Base-by-base conservation (phyloP, 2,888 invertebrate species). In the Hetaerina titia region DNA sequence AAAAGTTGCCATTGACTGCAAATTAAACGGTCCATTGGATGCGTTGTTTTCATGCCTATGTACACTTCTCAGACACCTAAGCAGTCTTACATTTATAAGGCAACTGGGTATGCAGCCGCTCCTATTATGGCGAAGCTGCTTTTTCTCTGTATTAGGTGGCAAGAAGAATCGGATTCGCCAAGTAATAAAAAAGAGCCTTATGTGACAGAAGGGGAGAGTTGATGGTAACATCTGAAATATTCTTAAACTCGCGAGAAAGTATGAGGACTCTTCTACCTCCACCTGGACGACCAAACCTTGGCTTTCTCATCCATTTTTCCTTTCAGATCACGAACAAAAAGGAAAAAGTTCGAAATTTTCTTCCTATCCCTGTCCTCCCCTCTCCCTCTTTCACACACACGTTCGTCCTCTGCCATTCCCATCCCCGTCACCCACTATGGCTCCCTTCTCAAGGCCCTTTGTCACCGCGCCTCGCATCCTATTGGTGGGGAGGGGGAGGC, bases 291-390 rank as follows among this genome's bases (percentile, higher is more conserved):
- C 81, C 31, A 25, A 81, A 81, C 25, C 25, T 11, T 15, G 11
- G 81, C 13, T 31, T 81, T 81, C 31, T 22, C 81, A 31, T 81
- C 31, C 25, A 31, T 81, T 31, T 81, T 81, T 81, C 81, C 31
- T 81, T 81, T 81, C 81, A 81, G 81, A 81, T 81, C 81, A 81
- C 81, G 81, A 81, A 81, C 81, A 81, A 81, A 81, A 81, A 31
- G 81, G 31, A 81, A 81, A 81, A 81, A 31, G 25, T 81, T 31
- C 81, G 9, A 81, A 81, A 69, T 31, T 81, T 81, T 81, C 5
- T 5, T 22, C 31, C 31, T 11, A 8, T 4, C 81, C 81, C 25
- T 31, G 60, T 60, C 60, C 17, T 60, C 60, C 60, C 17, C 60
- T 60, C 60, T 11, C 0, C 17, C 60, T 11, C 17, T 60, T 60